phyloP scores from a whole-genome alignment of 2,797 vertebrate species.

The Notamacropus eugenii region DNA sequence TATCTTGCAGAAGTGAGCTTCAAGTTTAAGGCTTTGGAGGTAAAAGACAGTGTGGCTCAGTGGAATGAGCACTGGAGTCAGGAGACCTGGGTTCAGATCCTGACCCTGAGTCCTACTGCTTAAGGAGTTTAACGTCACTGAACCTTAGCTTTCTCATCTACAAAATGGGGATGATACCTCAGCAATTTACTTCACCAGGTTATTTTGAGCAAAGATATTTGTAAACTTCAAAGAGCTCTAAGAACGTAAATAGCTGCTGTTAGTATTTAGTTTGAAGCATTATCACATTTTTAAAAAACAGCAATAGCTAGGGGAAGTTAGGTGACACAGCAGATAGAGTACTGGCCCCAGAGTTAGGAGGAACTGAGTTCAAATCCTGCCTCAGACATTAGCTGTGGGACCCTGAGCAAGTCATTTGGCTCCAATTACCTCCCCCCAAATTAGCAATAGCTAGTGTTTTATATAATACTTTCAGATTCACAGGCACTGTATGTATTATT shows the following conservation, averaged over 20 bases:
- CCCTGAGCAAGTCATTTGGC: background rate
- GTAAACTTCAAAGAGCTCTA: background rate
- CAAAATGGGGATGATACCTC: background rate
- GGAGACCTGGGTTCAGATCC: background rate
- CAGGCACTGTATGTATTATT: background rate
- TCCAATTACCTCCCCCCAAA: background rate
- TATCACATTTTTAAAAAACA: background rate
- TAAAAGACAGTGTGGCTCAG: background rate
- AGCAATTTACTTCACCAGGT: background rate
- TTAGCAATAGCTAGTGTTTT: background rate
- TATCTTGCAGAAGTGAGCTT: background rate
- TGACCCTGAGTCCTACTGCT: background rate
- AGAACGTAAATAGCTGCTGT: background rate
- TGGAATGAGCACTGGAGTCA: background rate
- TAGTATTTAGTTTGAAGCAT: background rate
- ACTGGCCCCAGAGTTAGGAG: too few species aligned
- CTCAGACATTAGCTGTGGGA: too few species aligned
- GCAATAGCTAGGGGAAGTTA: background rate
- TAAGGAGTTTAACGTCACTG: background rate
- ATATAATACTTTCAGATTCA: background rate
- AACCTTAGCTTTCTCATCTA: background rate
- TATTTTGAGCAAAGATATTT: background rate
- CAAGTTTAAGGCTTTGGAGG: background rate
- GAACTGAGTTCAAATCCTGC: too few species aligned
- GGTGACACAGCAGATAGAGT: background rate